Percentiles rank a stretch among this genome's conserved stretches.
These are phyloP conservation scores for Hylaeus volcanicus DNA, from an alignment of 1,140 invertebrate species.

Conservation along the genomic window DNA sequence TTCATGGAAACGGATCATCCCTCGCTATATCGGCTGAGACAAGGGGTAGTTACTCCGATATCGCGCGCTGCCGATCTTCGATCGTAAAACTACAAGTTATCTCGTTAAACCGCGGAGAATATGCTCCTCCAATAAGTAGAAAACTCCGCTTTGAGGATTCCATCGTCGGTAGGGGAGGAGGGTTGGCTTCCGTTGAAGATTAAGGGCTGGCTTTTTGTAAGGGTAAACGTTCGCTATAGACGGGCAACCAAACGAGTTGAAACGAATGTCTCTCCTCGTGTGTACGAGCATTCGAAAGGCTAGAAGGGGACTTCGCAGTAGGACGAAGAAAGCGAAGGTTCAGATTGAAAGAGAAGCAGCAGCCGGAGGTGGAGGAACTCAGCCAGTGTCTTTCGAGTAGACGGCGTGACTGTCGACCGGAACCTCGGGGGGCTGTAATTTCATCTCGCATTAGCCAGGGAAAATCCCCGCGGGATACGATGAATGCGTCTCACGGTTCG, in stretches of 20 bases:
- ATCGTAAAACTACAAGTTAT: constrained; percentile 61
- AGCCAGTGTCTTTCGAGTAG: constrained; percentile 53
- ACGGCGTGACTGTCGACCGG: constrained; percentile 55
- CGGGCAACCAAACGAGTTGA: constrained; percentile 51
- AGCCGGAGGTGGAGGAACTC: background rate
- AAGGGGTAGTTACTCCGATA: constrained; percentile 5
- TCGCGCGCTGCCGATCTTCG: constrained; percentile 52
- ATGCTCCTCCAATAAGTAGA: constrained; percentile 56
- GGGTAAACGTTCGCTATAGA: constrained; percentile 43
- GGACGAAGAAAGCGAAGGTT: constrained; percentile 29
- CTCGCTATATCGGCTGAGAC: too few species aligned
- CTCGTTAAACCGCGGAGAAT: constrained; percentile 55
- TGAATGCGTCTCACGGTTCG: constrained; percentile 64
- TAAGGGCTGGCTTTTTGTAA: constrained; percentile 55
- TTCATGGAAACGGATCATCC: constrained; percentile 25
- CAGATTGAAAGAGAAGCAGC: constrained; percentile 32
- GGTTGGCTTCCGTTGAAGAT: constrained; percentile 39
- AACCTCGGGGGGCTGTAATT: constrained; percentile 64
- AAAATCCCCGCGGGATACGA: constrained; percentile 55
- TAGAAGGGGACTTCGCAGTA: background rate
- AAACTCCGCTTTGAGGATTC: constrained; percentile 47
- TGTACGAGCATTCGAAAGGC: constrained; percentile 30
- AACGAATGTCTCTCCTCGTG: constrained; percentile 43
- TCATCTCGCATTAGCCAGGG: constrained; percentile 66
- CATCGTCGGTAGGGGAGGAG: background rate